phyloP scores from a whole-genome alignment of 2,888 invertebrate genomes.

The Patella depressa region DNA sequence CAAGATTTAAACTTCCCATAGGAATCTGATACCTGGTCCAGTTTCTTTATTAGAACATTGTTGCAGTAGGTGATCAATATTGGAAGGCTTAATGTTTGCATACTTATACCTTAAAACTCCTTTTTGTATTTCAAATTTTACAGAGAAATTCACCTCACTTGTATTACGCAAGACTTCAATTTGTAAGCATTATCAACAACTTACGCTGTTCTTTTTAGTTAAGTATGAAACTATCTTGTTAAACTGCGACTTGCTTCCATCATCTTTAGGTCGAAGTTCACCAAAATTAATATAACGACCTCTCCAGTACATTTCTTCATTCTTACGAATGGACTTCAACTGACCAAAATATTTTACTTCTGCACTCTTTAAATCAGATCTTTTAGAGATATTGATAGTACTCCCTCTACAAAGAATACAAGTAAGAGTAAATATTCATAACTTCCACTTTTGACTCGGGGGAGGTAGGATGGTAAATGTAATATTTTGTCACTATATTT shows the following conservation, averaged over 20 bases:
- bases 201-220: constrained; percentile 41
- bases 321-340: constrained; percentile 29
- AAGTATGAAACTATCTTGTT: constrained; percentile 48
- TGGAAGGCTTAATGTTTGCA: too few species aligned
- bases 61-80: too few species aligned
- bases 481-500: background rate
- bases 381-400: constrained; percentile 36
- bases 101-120: too few species aligned
- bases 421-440: background rate
- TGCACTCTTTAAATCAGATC: constrained; percentile 31
- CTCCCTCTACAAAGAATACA: constrained; percentile 32
- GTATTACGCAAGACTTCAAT: too few species aligned
- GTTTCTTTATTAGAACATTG: too few species aligned
- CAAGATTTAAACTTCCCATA: too few species aligned
- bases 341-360: constrained; percentile 37
- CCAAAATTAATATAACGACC: constrained; percentile 40
- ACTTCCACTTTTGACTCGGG: background rate
- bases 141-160: too few species aligned
- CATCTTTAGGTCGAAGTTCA: constrained; percentile 39
- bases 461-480: background rate
- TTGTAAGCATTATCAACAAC: background rate
- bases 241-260: constrained; percentile 41
- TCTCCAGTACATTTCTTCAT: constrained; percentile 35
- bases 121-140: too few species aligned
- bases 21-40: too few species aligned